Evolutionary conservation across 2,797 vertebrate genomes (phyloP).

Genomic region (Gephyroberyx darwinii): DNA sequence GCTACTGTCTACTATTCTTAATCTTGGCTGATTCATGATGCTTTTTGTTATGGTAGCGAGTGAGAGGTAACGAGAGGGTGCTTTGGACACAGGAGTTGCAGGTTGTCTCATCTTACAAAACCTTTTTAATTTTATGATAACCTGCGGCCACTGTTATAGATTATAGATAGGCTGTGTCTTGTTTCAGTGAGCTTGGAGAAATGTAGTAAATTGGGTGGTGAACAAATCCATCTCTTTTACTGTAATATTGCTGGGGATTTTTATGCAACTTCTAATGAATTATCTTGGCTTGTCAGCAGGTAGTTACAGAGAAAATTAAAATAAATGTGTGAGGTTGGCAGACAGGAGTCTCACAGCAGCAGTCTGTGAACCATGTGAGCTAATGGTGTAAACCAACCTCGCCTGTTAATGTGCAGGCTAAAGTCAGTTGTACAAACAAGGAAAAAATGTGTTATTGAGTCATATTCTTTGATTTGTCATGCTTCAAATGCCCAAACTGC

Average conservation of each 20-base stretch:
- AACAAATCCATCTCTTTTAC: not conserved
- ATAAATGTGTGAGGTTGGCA: slow-evolving; percentile 31
- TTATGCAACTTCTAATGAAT: not conserved
- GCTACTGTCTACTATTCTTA: slow-evolving; percentile 55
- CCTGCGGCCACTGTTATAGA: slow-evolving; percentile 47
- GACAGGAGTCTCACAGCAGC: slow-evolving; percentile 19
- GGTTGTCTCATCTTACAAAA: slow-evolving; percentile 41
- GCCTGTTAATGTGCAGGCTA: slow-evolving; percentile 30
- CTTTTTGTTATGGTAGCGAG: slow-evolving; percentile 52
- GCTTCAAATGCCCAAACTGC: no score
- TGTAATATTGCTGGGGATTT: not conserved
- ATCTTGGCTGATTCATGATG: slow-evolving; percentile 51
- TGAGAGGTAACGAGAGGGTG: not conserved
- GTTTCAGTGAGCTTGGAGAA: not conserved
- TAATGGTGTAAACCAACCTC: slow-evolving; percentile 34
- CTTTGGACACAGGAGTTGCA: no score
- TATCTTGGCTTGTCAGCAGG: not conserved
- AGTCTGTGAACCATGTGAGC: slow-evolving; percentile 26
- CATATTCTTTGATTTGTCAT: no score
- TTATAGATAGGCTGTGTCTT: slow-evolving; percentile 18
- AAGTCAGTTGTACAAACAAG: slow-evolving; percentile 27
- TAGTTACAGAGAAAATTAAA: not conserved
- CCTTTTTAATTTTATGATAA: slow-evolving; percentile 48
- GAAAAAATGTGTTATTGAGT: no score
- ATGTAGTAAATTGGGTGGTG: not conserved